Base-by-base conservation (phyloP, 2,797 vertebrate genomes). In the Meda fulgida region DNA sequence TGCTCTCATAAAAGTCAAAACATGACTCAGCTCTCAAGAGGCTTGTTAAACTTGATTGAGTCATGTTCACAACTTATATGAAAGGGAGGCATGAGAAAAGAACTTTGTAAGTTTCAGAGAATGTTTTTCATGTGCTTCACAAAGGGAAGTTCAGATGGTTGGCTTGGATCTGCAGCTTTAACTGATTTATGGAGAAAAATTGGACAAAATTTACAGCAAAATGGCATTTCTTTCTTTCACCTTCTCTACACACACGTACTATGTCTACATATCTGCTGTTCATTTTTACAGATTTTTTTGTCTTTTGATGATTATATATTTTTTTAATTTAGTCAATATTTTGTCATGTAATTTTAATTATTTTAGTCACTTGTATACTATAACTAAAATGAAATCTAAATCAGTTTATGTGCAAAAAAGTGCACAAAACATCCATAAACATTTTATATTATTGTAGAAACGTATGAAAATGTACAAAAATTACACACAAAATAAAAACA, bases 1-100 rank as follows among this genome's bases (percentile, higher is more conserved):
- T 85, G 84, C 77, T 85, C 70, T 72, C 18, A 46, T 80, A 78
- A 63, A 71, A 84, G 19, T 84, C 38, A 81, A 85, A 83, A 65
- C 51, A 76, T 60, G 80, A 81, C 67, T 81, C 26, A 80, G 31
- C 43, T 76, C 89, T 80, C 46, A 36, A 5, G 78, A 66, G 84
- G 58, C 84, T 87, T 86, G 81, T 87, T 88, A 85, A 71, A 21
- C 23, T 73, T 78, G 53, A 58, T 40, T 89, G 87, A 88, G 80
- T 82, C 78, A 88, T 89, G 60, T 60, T 71, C 46, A 85, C 46
- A 75, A 70, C 29, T 86, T 83, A 9, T 43, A 63, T 21, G 89
- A 85, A 79, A 86, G 29, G 21, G 65, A 82, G 48, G 60, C 46
- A 66, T 26, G 21, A 26, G 80, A 51, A 34, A 53, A n/a, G 9